Evolutionary conservation across 2,113 vertebrate species (phyloP), one percentile per base, ranked within the genome.

Genomic region (Microcebus ravelobensis): DNA sequence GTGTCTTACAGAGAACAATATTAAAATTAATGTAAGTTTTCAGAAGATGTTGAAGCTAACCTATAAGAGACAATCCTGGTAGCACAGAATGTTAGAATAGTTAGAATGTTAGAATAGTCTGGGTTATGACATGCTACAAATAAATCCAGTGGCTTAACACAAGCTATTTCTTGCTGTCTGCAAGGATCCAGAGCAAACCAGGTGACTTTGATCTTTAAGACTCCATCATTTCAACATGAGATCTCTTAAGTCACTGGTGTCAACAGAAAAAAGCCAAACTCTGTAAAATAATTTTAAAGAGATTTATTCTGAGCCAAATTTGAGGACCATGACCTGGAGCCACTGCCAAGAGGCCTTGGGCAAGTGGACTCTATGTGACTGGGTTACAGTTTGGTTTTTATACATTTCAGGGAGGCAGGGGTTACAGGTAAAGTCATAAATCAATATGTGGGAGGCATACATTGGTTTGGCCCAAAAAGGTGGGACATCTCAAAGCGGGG

Each of bases 11-110:
- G 18, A 29, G 61, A 76, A 48, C 29, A 39, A 3, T 79, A 81
- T 76, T 87, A 59, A 95, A 59, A 73, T 70, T 8, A 77, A 67
- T 50, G 17, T 61, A 81, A n/a, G 2, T 90, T 91, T 90, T 95
- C 25, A 77, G 52, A 93, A 76, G 20, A 76, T 57, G 25, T 34
- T 48, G 17, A 80, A 93, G 8, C 11, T 65, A 76, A 65, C 18
- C 17, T 21, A 31, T 68, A 84, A 80, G 76, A 45, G 70, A 5
- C 82, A 80, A 52, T 50, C 9, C 36, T 84, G 29, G 87, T 12
- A 70, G n/a, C 50, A 68, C 12, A 73, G 68, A 57, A 61, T 18
- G 42, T 36, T 57, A 81, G 68, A 52, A 50, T 20, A 55, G 39
- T 42, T 42, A 73, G 68, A 57, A 61, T 18, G 50, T 36, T 57